phyloP scores from a whole-genome alignment of 2,113 vertebrate genomes.

The Tragulus kanchil region DNA sequence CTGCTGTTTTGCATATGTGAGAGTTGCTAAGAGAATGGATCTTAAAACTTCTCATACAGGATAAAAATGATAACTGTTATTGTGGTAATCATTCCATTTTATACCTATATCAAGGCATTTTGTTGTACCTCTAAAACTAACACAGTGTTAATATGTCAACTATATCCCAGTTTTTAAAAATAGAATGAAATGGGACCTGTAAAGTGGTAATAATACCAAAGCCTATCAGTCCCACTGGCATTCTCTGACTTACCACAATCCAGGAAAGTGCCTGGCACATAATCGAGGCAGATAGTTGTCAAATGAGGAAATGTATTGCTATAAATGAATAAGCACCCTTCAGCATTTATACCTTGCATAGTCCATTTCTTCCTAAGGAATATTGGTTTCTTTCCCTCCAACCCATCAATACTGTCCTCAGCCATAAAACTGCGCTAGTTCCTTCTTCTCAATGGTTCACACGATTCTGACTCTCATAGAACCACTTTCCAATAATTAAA shows the following conservation, averaged over 20 bases:
- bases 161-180: not conserved
- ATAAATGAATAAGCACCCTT: not conserved
- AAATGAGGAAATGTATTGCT: not conserved
- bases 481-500: not conserved
- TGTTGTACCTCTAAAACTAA: not conserved
- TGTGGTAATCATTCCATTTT: not conserved
- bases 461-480: not conserved
- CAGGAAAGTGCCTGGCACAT: not conserved
- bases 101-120: not conserved
- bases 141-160: not conserved
- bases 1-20: not conserved
- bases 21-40: not conserved
- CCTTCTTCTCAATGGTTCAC: not conserved
- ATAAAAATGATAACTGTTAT: not conserved
- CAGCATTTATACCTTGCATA: not conserved
- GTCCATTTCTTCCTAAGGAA: not conserved
- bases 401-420: not conserved
- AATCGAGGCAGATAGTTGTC: not conserved
- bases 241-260: not conserved
- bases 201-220: not conserved
- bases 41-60: not conserved
- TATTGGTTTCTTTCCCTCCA: not conserved
- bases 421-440: not conserved
- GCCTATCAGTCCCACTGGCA: not conserved
- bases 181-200: not conserved